Evolutionary conservation across 2,113 vertebrate genomes (phyloP).

Genomic region (Aleadryas rufinucha): DNA sequence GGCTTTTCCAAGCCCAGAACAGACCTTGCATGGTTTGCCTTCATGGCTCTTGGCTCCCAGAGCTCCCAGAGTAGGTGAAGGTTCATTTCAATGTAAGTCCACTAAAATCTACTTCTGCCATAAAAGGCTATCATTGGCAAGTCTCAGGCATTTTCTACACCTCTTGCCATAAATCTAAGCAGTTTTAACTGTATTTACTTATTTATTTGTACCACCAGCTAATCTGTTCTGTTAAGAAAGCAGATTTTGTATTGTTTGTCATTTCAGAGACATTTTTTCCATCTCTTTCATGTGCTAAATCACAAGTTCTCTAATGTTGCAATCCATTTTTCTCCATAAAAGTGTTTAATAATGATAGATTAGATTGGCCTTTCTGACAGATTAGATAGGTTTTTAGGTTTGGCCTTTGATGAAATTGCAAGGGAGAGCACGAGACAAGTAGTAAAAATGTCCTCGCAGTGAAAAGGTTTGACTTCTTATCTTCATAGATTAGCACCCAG

Average conservation of each 20-base stretch:
- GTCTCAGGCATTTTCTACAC: neutral
- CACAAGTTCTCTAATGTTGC: conserved; percentile 46
- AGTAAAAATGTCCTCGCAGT: conserved; percentile 9
- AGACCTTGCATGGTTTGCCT: neutral
- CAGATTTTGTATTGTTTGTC: conserved; percentile 54
- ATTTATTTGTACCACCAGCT: conserved; percentile 51
- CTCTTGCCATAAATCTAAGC: neutral
- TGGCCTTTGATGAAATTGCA: conserved; percentile 65
- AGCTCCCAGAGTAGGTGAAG: neutral
- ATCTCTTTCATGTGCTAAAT: conserved; percentile 52
- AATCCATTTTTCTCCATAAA: conserved; percentile 62
- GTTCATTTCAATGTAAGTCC: neutral
- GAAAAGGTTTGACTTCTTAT: conserved; percentile 65
- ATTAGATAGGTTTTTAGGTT: conserved; percentile 65
- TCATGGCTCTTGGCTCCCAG: neutral
- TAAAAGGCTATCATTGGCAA: conserved; percentile 6
- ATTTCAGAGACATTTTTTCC: conserved; percentile 45
- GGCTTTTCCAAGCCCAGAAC: neutral
- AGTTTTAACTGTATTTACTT: conserved; percentile 26
- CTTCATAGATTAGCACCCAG: conserved; percentile 61
- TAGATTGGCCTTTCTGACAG: conserved; percentile 63
- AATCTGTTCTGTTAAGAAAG: conserved; percentile 49
- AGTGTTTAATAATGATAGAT: conserved; percentile 61
- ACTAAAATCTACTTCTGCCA: neutral
- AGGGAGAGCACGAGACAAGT: conserved; percentile 21